Base-by-base conservation (phyloP, 2,888 invertebrate species). In the Leptopterna dolabrata region DNA sequence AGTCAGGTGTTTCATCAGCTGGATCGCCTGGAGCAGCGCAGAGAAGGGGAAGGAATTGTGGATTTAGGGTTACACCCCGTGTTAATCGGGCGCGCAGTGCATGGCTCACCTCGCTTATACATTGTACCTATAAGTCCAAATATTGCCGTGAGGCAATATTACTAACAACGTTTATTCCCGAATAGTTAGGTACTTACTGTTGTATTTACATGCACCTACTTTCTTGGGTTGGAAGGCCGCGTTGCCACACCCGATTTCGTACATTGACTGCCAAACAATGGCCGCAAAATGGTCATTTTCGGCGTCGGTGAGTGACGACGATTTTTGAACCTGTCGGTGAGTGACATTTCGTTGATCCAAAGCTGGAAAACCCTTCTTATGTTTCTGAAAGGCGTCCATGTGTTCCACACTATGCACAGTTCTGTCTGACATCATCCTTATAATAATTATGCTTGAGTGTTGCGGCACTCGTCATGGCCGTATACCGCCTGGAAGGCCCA, bases 131-230 rank as follows among this genome's bases (percentile, higher is more conserved):
- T 30, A 16, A 13, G 41, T 45, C 0, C 19, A 9, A 3, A n/a
- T n/a, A 30, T 82, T 82, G 9, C 87, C 87, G 0, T 43, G 4
- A n/a, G 76, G 73, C 82, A 47, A 83, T 73, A 51, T 87, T 87
- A 73, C 87, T 83, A 27, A 71, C 82, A 11, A 80, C 6, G 14
- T 27, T 4, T 24, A 3, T 71, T 27, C 29, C 27, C 6, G 3
- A 11, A 1, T 27, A 3, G 4, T 27, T 4, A 27, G n/a, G n/a
- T n/a, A n/a, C n/a, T n/a, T n/a, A n/a, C n/a, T n/a, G n/a, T 11
- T 27, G 19, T 3, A 19, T 19, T 71, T 71, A 36, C 36, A 4
- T 7, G 36, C 2, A 7, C 36, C 36, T 36, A 2, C 16, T 51
- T 4, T n/a, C 1, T 51, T n/a, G 6, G 51, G 51, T 1, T 16